These are phyloP conservation scores for Todus mexicanus DNA, from an alignment of 2,797 vertebrate species.

Conservation along the genomic window DNA sequence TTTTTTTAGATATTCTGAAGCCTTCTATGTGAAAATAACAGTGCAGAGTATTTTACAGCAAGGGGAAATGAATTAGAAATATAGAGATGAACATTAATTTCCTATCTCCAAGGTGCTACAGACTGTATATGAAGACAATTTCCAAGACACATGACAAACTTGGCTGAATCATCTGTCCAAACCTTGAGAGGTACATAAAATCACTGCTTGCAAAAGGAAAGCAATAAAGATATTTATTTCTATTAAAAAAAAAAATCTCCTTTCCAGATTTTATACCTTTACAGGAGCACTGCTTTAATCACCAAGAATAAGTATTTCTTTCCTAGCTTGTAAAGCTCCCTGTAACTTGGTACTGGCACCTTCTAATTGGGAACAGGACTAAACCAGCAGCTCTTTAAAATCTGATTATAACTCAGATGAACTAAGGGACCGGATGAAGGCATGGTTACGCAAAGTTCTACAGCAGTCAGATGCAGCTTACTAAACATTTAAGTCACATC, in stretches of 20 bases:
- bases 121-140: neutral
- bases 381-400: neutral
- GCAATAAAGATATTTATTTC: neutral
- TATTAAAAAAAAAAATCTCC: neutral
- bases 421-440: neutral
- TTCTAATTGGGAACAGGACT: neutral
- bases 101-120: neutral
- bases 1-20: neutral
- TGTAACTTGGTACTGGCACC: neutral
- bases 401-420: neutral
- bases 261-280: neutral
- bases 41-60: neutral
- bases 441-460: neutral
- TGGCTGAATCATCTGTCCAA: neutral
- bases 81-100: neutral
- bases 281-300: neutral
- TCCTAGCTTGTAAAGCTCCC: neutral
- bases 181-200: neutral
- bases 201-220: neutral
- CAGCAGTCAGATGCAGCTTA: neutral
- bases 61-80: neutral
- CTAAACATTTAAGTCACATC: constrained; percentile 20
- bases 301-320: neutral
- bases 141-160: neutral
- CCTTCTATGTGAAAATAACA: neutral